These are phyloP conservation scores for Lepetodrilus schrolli DNA, from an alignment of 2,888 invertebrate species.

Conservation along the genomic window DNA sequence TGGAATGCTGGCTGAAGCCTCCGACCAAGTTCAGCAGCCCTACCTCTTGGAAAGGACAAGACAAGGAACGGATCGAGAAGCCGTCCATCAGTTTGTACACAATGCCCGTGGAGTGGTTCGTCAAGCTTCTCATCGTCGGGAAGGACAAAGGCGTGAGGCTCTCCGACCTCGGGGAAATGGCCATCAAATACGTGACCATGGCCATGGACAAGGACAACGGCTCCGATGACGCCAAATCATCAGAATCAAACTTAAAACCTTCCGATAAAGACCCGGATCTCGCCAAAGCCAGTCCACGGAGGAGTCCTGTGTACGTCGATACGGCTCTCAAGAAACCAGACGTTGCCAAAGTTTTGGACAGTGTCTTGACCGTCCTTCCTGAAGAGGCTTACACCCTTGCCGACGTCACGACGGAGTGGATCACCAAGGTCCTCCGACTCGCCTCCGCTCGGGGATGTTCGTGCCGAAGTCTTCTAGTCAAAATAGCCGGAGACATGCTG, in stretches of 20 bases:
- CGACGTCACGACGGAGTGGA: conserved; percentile 57
- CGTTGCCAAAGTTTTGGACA: conserved; percentile 58
- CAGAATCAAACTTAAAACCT: neutral
- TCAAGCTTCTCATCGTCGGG: conserved; percentile 58
- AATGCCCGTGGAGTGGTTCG: conserved; percentile 66
- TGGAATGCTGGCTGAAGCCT: conserved; percentile 69
- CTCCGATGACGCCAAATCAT: conserved; percentile 24
- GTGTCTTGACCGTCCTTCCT: conserved; percentile 62
- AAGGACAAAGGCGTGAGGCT: conserved; percentile 59
- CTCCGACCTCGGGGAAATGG: conserved; percentile 55
- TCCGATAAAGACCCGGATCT: neutral
- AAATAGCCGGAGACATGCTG: conserved; percentile 65
- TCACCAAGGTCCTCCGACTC: conserved; percentile 59
- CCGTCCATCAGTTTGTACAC: conserved; percentile 47
- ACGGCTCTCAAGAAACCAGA: conserved; percentile 31
- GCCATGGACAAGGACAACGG: conserved; percentile 48
- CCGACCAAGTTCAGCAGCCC: conserved; percentile 58
- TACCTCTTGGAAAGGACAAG: conserved; percentile 43
- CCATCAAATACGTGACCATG: conserved; percentile 50
- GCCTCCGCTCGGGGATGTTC: conserved; percentile 57
- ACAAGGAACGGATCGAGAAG: conserved; percentile 43
- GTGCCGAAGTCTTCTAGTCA: conserved; percentile 61
- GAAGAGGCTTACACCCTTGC: conserved; percentile 58
- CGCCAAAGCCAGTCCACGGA: neutral
- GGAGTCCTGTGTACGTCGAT: neutral